Base-by-base conservation (phyloP, 2,113 vertebrate genomes). In the Typhlomys cinereus region DNA sequence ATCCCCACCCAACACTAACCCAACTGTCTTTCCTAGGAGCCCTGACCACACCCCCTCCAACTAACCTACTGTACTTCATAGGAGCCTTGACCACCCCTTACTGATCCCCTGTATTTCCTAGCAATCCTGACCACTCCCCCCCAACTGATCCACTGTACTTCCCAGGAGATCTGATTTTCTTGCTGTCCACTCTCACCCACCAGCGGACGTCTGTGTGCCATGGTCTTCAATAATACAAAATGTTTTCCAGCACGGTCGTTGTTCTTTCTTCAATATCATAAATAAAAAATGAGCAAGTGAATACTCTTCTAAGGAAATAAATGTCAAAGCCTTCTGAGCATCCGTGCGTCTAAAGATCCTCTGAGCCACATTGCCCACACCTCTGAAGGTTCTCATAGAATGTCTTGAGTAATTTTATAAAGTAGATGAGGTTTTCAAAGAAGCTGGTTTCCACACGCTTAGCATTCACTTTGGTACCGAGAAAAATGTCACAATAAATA, bases 171-270 rank as follows among this genome's bases (percentile, higher is more conserved):
- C 66, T 82, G 59, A 75, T 44, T 74, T 82, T 44, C 14, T 74
- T 89, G 2, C 10, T 88, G 20, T 46, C 27, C 46, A 9, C 12
- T 23, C 71, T 31, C 92, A 48, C 64, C 52, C 76, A 82, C 0
- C 2, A 87, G 27, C 61, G 90, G 50, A 84, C 69, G 73, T 84
- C 39, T 61, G n/a, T 39, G 46, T 86, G 57, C n/a, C 76, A 59
- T 70, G 75, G 96, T 18, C 27, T 25, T 95, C 86, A 96, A 39
- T 95, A 95, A 90, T 92, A 95, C 2, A 90, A 95, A 96, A 96
- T 67, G 17, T 74, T 94, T 89, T 80, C 1, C n/a, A 84, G n/a
- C 31, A 29, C 61, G 7, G 75, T 59, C 39, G 5, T 25, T 85
- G 25, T 46, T 61, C 14, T 25, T 85, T 88, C 36, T 85, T 82